Conservation (phyloP, 2,113 vertebrate genomes). For the Oryzias melastigma region DNA sequence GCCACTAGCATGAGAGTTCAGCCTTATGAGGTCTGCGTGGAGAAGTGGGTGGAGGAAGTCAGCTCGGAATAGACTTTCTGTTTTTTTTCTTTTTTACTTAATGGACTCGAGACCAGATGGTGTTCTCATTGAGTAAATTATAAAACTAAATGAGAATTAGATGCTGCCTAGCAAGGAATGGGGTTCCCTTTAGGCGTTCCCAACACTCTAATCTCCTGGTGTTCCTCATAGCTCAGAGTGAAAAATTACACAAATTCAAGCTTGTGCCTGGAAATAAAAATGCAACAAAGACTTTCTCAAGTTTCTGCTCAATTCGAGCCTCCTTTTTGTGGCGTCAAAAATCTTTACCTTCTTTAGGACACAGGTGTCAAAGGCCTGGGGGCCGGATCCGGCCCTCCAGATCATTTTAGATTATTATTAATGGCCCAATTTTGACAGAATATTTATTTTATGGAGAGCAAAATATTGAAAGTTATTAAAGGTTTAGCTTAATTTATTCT, state of each 20-base stretch:
- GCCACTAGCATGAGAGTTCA: conserved; percentile 42
- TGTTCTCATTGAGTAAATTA: conserved; percentile 66
- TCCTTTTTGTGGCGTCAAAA: conserved; percentile 3
- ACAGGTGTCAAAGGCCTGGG: not conserved
- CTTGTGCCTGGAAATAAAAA: conserved; percentile 8
- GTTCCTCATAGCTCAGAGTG: conserved; percentile 1
- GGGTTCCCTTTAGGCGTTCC: conserved; percentile 15
- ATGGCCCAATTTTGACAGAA: too few relatives aligned
- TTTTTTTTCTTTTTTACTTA: conserved; percentile 13
- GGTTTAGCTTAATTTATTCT: too few relatives aligned
- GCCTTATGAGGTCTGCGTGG: conserved; percentile 40
- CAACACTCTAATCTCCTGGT: conserved; percentile 16
- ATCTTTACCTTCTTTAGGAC: conserved; percentile 5
- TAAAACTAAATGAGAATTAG: conserved; percentile 46
- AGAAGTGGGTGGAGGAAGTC: conserved; percentile 26
- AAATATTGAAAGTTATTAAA: too few relatives aligned
- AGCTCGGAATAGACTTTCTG: conserved; percentile 16
- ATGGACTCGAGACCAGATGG: conserved; percentile 64
- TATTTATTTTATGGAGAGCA: too few relatives aligned
- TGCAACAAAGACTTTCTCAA: conserved; percentile 6
- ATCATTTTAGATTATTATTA: too few relatives aligned
- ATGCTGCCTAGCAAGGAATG: conserved; percentile 43
- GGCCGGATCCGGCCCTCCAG: too few relatives aligned
- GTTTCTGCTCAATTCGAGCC: conserved; percentile 15
- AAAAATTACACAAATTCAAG: conserved; percentile 18